Evolutionary conservation across 2,113 vertebrate genomes (phyloP), one percentile per base, ranked within the genome.

Genomic region (Pituophis catenifer): DNA sequence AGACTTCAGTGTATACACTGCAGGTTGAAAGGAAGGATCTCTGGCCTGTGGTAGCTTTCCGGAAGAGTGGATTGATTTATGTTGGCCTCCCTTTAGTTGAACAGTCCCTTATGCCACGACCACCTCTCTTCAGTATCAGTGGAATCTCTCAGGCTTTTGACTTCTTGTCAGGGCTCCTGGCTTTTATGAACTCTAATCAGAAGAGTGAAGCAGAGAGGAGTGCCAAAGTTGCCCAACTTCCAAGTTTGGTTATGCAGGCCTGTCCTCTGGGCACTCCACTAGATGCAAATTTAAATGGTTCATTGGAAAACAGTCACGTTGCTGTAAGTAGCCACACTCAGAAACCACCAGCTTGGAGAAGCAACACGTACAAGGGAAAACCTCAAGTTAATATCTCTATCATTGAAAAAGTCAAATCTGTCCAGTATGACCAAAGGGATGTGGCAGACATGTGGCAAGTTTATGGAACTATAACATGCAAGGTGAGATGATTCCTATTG

Each of bases 291-390:
- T 94, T 98, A 52, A 96, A 87, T 93, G 93, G 95, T 95, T 96
- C 91, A 0, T 96, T 97, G 1, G 98, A 98, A 50, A 97, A 96
- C 91, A 93, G 93, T 55, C 98, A 96, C 57, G 91, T 96, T 48
- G 58, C 93, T 91, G 96, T 97, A 65, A 90, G 70, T 0, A 95
- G 94, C 38, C 98, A 98, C 50, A 97, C 94, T 91, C 98, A 98
- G 96, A 99, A 98, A 88, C 98, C 98, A 62, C 99, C 98, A 0
- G 98, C 98, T 8, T 99, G 99, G 99, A 99, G 98, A 97, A 97
- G 97, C 62, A 98, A 97, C 92, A 93, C 95, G 0, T 98, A 99
- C 94, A 98, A 98, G 88, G 99, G 99, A 86, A 99, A 98, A 91
- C 98, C 99, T 57, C 97, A 98, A n/a, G 98, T 99, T 48, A 98